Evolutionary conservation across 2,888 invertebrate species (phyloP).

Genomic region (Cylloceria caligata): DNA sequence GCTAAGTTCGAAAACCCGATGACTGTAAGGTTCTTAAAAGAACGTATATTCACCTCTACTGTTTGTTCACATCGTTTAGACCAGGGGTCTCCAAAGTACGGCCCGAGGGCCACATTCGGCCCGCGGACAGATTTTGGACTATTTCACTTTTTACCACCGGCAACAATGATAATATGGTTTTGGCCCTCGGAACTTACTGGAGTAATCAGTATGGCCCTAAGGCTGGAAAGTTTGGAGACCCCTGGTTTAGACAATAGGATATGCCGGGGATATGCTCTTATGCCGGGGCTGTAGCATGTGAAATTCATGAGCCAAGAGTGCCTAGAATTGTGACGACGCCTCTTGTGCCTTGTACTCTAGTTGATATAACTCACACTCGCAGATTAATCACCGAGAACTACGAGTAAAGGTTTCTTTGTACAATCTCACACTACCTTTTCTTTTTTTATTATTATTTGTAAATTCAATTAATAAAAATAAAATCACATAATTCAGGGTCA

Average conservation of each 20-base stretch:
- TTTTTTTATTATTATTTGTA: neutral
- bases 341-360: slow-evolving; percentile 23
- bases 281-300: slow-evolving; percentile 44
- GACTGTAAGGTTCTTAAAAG: slow-evolving; percentile 56
- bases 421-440: neutral
- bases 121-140: no score
- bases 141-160: no score
- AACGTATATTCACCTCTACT: slow-evolving; percentile 58
- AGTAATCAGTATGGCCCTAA: no score
- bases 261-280: no score
- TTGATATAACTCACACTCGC: neutral
- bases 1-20: slow-evolving; percentile 52
- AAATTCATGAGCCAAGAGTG: slow-evolving; percentile 51
- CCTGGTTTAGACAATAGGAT: slow-evolving; percentile 59
- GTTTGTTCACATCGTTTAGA: slow-evolving; percentile 66
- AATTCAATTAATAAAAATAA: neutral
- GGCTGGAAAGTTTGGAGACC: no score
- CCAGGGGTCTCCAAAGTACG: no score
- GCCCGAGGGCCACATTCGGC: no score
- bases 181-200: no score
- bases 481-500: neutral
- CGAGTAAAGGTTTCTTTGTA: neutral
- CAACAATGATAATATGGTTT: no score
- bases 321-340: slow-evolving; percentile 25
- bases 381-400: neutral